phyloP scores from a whole-genome alignment of 2,888 invertebrate genomes.

The Sinhomidia bicolor region DNA sequence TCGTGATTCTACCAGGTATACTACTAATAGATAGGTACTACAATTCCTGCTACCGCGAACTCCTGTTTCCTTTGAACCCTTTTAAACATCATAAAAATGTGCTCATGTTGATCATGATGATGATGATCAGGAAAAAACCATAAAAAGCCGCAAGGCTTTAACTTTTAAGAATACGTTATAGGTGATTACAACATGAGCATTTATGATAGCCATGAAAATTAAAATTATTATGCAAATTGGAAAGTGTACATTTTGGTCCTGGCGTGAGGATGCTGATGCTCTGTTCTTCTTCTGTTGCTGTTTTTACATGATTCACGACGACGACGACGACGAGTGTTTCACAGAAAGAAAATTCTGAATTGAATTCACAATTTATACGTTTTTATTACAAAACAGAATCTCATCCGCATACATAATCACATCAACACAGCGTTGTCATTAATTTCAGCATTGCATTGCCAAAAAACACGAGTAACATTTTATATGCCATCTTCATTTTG shows the following conservation, averaged over 20 bases:
- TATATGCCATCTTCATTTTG: too few relatives aligned
- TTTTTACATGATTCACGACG: too few relatives aligned
- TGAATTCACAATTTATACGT: too few relatives aligned
- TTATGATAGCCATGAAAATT: neutral
- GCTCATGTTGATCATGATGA: too few relatives aligned
- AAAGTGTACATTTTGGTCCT: neutral
- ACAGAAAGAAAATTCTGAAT: too few relatives aligned
- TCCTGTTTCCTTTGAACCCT: neutral
- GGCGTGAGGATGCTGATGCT: neutral
- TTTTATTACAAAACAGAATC: too few relatives aligned
- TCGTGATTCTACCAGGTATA: neutral
- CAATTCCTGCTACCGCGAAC: neutral
- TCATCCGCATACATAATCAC: too few relatives aligned
- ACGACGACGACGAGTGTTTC: too few relatives aligned
- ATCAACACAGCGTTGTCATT: too few relatives aligned
- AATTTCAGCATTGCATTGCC: too few relatives aligned
- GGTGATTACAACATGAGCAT: neutral
- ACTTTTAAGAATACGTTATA: neutral
- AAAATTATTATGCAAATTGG: conserved; percentile 34
- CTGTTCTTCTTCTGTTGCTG: too few relatives aligned
- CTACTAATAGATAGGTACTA: neutral
- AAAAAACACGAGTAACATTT: too few relatives aligned
- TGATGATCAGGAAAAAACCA: conserved; percentile 17
- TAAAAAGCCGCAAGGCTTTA: conserved; percentile 27
- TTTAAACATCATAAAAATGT: neutral